A percentile compares a stretch with the other conserved stretches of the same genome.
Conservation (phyloP, 2,888 invertebrate species). For the Drosophila tripunctata region DNA sequence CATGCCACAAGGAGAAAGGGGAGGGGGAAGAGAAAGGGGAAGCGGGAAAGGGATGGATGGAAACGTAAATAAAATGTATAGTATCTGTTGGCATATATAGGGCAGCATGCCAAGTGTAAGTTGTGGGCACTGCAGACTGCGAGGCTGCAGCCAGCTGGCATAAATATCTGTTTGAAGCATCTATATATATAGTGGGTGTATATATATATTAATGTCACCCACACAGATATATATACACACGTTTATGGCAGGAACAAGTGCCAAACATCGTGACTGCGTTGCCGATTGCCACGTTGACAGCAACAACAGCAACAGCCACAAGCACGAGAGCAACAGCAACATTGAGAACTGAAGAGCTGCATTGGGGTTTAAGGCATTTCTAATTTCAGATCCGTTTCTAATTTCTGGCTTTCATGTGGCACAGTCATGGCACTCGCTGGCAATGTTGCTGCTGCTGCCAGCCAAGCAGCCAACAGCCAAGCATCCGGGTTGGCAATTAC, state of each 20-base stretch:
- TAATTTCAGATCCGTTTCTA: slow-evolving; percentile 78
- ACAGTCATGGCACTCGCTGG: slow-evolving; percentile 39
- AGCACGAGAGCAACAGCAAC: slow-evolving; percentile 10
- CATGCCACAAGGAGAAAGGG: slow-evolving; percentile 12
- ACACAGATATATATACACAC: slow-evolving; percentile 17
- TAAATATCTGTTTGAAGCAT: slow-evolving; percentile 10
- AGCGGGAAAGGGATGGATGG: not conserved
- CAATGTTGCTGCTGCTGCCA: slow-evolving; percentile 15
- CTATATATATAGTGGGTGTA: slow-evolving; percentile 14
- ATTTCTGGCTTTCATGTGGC: slow-evolving; percentile 78
- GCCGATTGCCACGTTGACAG: slow-evolving; percentile 11
- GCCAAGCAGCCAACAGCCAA: no score
- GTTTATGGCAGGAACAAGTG: slow-evolving; percentile 54
- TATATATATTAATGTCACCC: slow-evolving; percentile 40
- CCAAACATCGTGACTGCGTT: slow-evolving; percentile 44
- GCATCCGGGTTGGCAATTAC: slow-evolving; percentile 79
- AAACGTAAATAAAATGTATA: not conserved
- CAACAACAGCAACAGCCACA: slow-evolving; percentile 16
- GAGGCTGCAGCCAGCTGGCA: slow-evolving; percentile 39
- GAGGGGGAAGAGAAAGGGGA: not conserved
- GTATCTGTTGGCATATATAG: slow-evolving; percentile 50
- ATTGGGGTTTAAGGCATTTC: slow-evolving; percentile 74
- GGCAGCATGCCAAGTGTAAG: slow-evolving; percentile 74
- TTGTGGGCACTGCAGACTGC: slow-evolving; percentile 45
- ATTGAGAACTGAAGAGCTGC: slow-evolving; percentile 24